Evolutionary conservation across 2,888 invertebrate genomes (phyloP).

Genomic region (Hyposoter dolosus): DNA sequence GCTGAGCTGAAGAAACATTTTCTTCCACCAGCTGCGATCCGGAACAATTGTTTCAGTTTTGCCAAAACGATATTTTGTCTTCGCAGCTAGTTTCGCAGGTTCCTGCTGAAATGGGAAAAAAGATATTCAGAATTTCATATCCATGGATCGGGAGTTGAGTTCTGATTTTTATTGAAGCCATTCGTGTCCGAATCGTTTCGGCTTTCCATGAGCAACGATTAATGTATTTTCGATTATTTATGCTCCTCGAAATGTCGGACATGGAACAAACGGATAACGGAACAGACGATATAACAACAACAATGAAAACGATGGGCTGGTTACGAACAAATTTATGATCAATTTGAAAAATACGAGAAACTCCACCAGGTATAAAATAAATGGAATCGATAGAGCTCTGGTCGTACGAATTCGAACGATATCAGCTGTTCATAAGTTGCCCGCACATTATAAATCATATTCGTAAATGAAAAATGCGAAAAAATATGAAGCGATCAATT

Average conservation of each 20-base stretch:
- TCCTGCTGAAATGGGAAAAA: no score
- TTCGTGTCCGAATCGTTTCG: no score
- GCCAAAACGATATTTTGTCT: slow-evolving; percentile 36
- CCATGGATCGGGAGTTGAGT: no score
- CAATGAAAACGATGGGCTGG: background rate
- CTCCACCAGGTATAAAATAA: background rate
- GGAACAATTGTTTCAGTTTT: background rate
- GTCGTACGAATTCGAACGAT: slow-evolving; percentile 4
- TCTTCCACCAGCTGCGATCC: slow-evolving; percentile 2
- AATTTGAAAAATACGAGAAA: background rate
- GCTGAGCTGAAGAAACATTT: slow-evolving; percentile 54
- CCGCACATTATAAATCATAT: slow-evolving; percentile 15
- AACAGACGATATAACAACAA: background rate
- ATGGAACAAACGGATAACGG: background rate
- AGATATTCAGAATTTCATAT: no score
- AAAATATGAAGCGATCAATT: slow-evolving; percentile 53
- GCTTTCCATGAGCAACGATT: background rate
- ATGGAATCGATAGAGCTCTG: background rate
- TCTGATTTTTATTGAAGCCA: no score
- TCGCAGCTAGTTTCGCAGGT: background rate
- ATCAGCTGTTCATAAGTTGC: slow-evolving; percentile 18
- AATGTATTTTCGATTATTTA: background rate
- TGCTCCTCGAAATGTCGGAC: background rate
- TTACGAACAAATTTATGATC: background rate
- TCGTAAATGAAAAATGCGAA: slow-evolving; percentile 29